Evolutionary conservation across 2,888 invertebrate species (phyloP), one percentile per base, ranked within the genome.

Genomic region (Barypeithes pellucidus): DNA sequence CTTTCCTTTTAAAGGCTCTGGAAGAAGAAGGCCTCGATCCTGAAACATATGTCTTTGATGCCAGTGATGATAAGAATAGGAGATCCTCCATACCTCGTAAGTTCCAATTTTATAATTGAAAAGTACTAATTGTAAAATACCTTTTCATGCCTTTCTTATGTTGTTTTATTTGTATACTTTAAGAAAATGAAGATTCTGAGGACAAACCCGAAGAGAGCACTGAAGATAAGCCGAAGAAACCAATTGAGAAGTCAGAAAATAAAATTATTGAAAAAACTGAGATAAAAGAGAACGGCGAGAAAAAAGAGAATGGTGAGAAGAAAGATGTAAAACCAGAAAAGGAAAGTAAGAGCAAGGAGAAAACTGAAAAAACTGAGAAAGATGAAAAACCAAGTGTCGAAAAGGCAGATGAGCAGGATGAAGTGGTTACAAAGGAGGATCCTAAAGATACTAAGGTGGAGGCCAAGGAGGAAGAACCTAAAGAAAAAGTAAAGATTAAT

Each of bases 21-120:
- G 88, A 89, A 80, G 91, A 91, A 12, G 92, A 94, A 83, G 93
- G 93, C 3, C 87, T 91, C 72, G 91, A 95, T 87, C 93, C 95
- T 1, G 91, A 91, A 8, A 92, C 91, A 29, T 92, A 89, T 83
- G 84, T 90, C 47, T 93, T 94, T 85, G 90, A 91, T 41, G 66
- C 52, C 8, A 45, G 36, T 33, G 66, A 67, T n/a, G 18, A 9
- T 7, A 73, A 65, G 22, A 57, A 45, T 54, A 59, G 62, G 16
- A 63, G 54, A 29, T 43, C 47, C 11, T 41, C 41, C 29, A 8
- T 47, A 14, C 22, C 24, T 57, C 29, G 67, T 67, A 57, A 67
- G 67, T 18, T 36, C 1, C 7, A 33, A 29, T 36, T 33, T 52
- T 52, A n/a, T 22, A 22, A 8, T 16, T 47, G 12, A 47, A 14